Evolutionary conservation across 2,113 vertebrate species (phyloP).

Genomic region (Agapornis roseicollis): DNA sequence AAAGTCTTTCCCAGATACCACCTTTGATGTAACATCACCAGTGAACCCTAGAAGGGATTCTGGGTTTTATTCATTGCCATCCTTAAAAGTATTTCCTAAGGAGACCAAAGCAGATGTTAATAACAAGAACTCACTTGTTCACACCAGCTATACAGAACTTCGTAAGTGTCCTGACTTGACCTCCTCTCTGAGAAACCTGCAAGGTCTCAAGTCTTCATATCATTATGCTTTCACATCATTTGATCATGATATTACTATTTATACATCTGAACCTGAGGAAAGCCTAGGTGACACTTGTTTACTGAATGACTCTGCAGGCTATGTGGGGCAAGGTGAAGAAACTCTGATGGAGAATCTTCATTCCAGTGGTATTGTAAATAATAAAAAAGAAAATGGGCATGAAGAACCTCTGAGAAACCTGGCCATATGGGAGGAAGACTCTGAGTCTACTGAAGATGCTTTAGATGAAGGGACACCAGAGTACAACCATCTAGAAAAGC

Average conservation of each 20-base stretch:
- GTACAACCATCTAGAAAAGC: constrained; percentile 2
- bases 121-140: not conserved
- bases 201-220: constrained; percentile 15
- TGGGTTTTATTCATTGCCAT: constrained; percentile 69
- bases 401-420: constrained; percentile 10
- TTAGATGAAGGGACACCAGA: constrained; percentile 65
- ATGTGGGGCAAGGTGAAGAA: not conserved
- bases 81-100: constrained; percentile 61
- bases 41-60: constrained; percentile 63
- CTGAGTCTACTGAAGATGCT: constrained; percentile 59
- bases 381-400: not conserved
- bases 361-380: not conserved
- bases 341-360: not conserved
- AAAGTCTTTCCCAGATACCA: constrained; percentile 75
- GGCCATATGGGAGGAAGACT: constrained; percentile 27
- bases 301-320: not conserved
- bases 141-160: constrained; percentile 31
- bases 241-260: constrained; percentile 19
- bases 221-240: constrained; percentile 19
- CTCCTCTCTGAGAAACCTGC: constrained; percentile 25
- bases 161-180: constrained; percentile 32
- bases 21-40: not conserved
- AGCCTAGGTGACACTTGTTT: constrained; percentile 31
- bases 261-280: constrained; percentile 51
- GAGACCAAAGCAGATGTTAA: constrained; percentile 38